Conservation (phyloP, 1,140 invertebrate species). For the Doryteuthis pealeii region DNA sequence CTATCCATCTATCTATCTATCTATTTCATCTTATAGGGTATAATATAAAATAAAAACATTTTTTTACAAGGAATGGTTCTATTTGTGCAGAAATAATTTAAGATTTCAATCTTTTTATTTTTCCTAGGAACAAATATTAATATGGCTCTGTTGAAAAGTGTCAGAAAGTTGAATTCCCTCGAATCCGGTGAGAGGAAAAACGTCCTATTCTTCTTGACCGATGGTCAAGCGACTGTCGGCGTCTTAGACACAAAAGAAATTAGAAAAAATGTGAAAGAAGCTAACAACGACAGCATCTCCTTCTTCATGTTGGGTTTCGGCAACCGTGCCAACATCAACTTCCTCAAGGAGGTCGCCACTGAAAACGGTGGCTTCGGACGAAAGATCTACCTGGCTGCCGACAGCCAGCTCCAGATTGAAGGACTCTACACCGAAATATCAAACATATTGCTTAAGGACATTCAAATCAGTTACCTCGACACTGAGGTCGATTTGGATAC, state of each 20-base stretch:
- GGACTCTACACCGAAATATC: conserved; percentile 74
- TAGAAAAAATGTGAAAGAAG: conserved; percentile 50
- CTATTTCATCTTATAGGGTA: no score
- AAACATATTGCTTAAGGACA: conserved; percentile 69
- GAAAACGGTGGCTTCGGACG: conserved; percentile 71
- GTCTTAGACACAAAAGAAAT: conserved; percentile 65
- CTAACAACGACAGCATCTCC: conserved; percentile 38
- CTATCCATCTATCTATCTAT: no score
- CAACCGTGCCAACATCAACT: conserved; percentile 68
- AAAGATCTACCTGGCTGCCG: conserved; percentile 72
- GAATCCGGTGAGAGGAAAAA: no score
- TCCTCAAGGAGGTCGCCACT: conserved; percentile 68
- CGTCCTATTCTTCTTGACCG: conserved; percentile 74
- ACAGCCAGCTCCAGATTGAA: conserved; percentile 70
- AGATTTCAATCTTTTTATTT: no score
- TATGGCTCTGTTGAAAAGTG: conserved; percentile 64
- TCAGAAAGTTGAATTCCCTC: no score
- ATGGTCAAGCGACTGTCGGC: conserved; percentile 72
- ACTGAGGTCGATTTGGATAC: conserved; percentile 44
- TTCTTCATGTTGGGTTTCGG: conserved; percentile 74
- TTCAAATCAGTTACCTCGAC: conserved; percentile 68
- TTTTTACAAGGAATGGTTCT: no score
- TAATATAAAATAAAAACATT: no score
- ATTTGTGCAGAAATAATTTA: no score
- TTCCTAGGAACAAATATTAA: conserved; percentile 65